Conservation (phyloP, 2,113 vertebrate genomes). For the Hucho hucho region DNA sequence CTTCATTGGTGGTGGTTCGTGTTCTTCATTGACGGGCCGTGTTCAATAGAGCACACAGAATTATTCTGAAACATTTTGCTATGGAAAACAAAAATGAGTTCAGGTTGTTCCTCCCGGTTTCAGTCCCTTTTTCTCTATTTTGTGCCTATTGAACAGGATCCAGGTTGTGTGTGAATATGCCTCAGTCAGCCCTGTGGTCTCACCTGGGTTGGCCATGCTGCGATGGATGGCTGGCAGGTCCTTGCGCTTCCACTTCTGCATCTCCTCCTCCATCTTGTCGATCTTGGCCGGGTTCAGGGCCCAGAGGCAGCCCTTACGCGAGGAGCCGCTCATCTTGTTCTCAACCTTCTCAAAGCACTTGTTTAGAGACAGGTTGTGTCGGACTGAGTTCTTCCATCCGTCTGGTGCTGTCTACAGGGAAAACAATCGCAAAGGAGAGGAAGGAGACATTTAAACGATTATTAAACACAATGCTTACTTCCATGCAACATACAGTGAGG, state of each 20-base stretch:
- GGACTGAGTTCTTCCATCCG: slow-evolving; percentile 97
- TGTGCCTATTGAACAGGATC: background rate
- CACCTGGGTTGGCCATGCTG: slow-evolving; percentile 98
- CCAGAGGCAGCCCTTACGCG: slow-evolving; percentile 96
- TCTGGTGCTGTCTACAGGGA: slow-evolving; percentile 88
- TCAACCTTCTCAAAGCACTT: slow-evolving; percentile 99
- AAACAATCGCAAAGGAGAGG: too few species aligned
- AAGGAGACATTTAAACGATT: background rate
- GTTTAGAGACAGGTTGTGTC: slow-evolving; percentile 96
- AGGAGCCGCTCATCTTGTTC: slow-evolving; percentile 90
- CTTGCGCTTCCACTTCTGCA: slow-evolving; percentile 99
- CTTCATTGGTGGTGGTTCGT: too few species aligned
- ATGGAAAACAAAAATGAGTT: background rate
- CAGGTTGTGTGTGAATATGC: too few species aligned
- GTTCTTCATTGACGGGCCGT: too few species aligned
- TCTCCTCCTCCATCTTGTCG: slow-evolving; percentile 99
- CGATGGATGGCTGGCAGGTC: slow-evolving; percentile 93
- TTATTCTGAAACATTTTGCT: too few species aligned
- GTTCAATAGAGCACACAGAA: too few species aligned
- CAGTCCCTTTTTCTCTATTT: background rate
- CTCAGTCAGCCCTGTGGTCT: slow-evolving; percentile 22
- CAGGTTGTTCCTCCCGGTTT: too few species aligned
- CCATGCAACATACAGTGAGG: too few species aligned
- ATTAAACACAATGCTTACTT: background rate
- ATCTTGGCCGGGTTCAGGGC: slow-evolving; percentile 96